Evolutionary conservation across 1,140 invertebrate species (phyloP).

Genomic region (Platyscapa corneri): DNA sequence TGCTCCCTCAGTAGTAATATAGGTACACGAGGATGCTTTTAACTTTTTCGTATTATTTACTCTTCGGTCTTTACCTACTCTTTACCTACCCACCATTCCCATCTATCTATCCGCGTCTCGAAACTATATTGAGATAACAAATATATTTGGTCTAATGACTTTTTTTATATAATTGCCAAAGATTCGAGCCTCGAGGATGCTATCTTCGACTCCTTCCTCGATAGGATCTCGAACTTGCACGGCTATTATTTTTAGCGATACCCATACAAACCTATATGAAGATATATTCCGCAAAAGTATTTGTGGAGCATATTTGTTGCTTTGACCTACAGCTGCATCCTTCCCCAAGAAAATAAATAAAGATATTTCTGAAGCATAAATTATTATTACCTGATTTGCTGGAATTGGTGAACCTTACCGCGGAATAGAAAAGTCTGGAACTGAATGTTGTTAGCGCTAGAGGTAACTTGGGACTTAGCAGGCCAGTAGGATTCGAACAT

Average conservation of each 20-base stretch:
- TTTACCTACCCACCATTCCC: neutral
- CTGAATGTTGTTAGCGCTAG: constrained; percentile 44
- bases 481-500: constrained; percentile 72
- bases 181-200: neutral
- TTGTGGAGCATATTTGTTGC: neutral
- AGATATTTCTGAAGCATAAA: neutral
- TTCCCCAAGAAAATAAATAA: neutral
- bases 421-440: neutral
- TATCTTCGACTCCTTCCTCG: neutral
- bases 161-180: neutral
- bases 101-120: neutral
- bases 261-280: neutral
- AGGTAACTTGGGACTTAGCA: constrained; percentile 74
- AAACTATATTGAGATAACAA: neutral
- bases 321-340: neutral
- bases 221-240: neutral
- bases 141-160: neutral
- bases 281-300: neutral
- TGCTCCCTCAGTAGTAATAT: constrained; percentile 49
- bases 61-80: neutral
- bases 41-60: constrained; percentile 29
- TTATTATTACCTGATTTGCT: neutral
- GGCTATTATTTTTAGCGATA: neutral
- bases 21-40: constrained; percentile 44
- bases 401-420: neutral